Evolutionary conservation across 2,113 vertebrate genomes (phyloP).

Genomic region (Vireo altiloquus): DNA sequence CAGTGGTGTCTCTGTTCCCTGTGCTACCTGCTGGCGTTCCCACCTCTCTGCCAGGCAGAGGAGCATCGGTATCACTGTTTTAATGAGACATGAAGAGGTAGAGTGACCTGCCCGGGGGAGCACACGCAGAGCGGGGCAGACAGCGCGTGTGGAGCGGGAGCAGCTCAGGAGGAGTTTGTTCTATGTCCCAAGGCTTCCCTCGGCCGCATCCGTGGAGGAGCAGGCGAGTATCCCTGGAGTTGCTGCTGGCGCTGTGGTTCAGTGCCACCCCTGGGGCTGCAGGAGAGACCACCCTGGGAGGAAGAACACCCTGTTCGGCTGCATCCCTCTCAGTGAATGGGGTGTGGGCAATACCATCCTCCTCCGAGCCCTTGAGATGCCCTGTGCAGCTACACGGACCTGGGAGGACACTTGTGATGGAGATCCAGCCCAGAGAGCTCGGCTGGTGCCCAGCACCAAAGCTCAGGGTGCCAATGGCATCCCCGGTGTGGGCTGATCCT

Average conservation of each 20-base stretch:
- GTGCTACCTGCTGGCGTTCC: not conserved
- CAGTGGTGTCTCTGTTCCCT: not conserved
- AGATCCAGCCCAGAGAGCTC: not conserved
- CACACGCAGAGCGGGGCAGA: accelerated
- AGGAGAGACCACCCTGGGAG: not conserved
- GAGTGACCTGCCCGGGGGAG: not conserved
- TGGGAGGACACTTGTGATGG: accelerated
- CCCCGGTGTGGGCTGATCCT: accelerated
- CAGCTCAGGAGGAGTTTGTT: not conserved
- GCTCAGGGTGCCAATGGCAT: accelerated
- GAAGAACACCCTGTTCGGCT: not conserved
- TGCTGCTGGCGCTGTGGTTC: not conserved
- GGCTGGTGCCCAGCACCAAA: not conserved
- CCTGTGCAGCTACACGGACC: accelerated
- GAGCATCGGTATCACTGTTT: not conserved
- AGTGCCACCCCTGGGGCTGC: not conserved
- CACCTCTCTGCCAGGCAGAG: not conserved
- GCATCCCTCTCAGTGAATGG: not conserved
- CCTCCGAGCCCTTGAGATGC: accelerated
- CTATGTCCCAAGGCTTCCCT: not conserved
- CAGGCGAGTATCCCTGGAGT: not conserved
- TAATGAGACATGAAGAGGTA: not conserved
- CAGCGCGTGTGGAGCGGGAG: accelerated
- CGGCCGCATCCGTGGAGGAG: accelerated
- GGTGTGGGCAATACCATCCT: accelerated